Evolutionary conservation across 92 coral and sea anemone genomes (phyloP), one percentile per base, ranked within the genome.

Genomic region (Epizoanthus ramosus): DNA sequence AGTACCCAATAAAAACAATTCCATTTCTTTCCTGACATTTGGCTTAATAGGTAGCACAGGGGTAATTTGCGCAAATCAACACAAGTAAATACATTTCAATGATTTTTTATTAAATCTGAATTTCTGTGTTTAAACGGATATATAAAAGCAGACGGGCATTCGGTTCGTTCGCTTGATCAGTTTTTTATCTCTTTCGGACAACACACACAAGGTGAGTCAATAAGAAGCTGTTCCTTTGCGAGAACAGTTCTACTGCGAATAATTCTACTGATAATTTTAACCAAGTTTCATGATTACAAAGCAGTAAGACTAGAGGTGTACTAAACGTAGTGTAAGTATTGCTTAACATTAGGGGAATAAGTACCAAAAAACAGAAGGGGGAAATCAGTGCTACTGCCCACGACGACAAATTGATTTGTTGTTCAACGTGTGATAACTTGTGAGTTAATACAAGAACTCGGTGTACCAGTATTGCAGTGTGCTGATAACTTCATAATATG

Each of bases 21-120:
- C 58, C 41, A 53, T 75, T 74, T 61, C 70, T 60, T 61, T 61
- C 47, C 56, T 77, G 82, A 77, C 71, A 77, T 77, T 43, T 77
- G 58, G 64, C 13, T 57, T 60, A 39, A 50, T 18, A 57, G 3
- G 82, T 60, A 77, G 45, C 61, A 77, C 64, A 10, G 23, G 24
- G 25, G 82, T 77, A 59, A 60, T 77, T 77, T 77, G 14, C 28
- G 23, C 18, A 60, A 77, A 63, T 22, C 21, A 43, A 18, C 60
- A 21, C 71, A 19, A 21, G 60, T 35, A 77, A 77, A 61, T 43
- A 77, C 17, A 60, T 35, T 77, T 77, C 82, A 21, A 8, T 43
- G 64, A 19, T 12, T 43, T 69, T 37, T 22, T 77, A 50, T 77
- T 60, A 41, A 41, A 8, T 16, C 71, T 6, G 22, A 19, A 60